These are phyloP conservation scores for Tetragonula carbonaria DNA, from an alignment of 2,888 invertebrate species.

Conservation along the genomic window DNA sequence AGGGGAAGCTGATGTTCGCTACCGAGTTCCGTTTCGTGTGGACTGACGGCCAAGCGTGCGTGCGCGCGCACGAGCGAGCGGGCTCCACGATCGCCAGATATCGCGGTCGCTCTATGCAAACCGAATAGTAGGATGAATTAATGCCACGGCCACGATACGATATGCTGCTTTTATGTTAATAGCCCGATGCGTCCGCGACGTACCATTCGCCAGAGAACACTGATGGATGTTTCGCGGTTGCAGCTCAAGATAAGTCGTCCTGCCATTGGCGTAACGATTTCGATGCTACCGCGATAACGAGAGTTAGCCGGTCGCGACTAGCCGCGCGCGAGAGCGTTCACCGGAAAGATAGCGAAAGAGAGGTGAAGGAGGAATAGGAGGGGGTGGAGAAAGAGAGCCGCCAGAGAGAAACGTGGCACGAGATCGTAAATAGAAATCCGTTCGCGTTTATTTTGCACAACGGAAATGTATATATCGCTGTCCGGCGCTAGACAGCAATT, in stretches of 20 bases:
- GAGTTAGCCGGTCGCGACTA: slow-evolving; percentile 12
- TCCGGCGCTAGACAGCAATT: slow-evolving; percentile 43
- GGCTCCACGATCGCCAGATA: slow-evolving; percentile 62
- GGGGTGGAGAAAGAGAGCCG: neutral
- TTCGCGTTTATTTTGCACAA: slow-evolving; percentile 28
- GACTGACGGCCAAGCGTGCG: slow-evolving; percentile 39
- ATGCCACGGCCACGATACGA: slow-evolving; percentile 59
- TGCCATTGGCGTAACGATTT: slow-evolving; percentile 51
- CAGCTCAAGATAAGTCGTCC: slow-evolving; percentile 59
- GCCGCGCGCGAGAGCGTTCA: slow-evolving; percentile 6
- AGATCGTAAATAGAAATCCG: slow-evolving; percentile 48
- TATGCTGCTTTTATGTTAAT: slow-evolving; percentile 70
- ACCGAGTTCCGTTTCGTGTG: slow-evolving; percentile 65
- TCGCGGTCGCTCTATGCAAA: slow-evolving; percentile 52
- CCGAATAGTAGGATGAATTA: slow-evolving; percentile 68
- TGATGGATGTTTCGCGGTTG: slow-evolving; percentile 61
- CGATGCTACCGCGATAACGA: slow-evolving; percentile 49
- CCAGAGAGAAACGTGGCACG: slow-evolving; percentile 18
- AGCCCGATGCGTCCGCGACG: slow-evolving; percentile 42
- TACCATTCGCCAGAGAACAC: slow-evolving; percentile 38
- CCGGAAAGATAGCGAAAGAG: neutral
- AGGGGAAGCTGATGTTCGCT: slow-evolving; percentile 58
- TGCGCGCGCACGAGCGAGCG: neutral
- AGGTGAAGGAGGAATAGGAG: too few relatives aligned
- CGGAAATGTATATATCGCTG: slow-evolving; percentile 35